Percentiles rank a stretch among this genome's conserved stretches.
phyloP scores from a whole-genome alignment of 2,797 vertebrate species.

The Hozukius guyotensis region DNA sequence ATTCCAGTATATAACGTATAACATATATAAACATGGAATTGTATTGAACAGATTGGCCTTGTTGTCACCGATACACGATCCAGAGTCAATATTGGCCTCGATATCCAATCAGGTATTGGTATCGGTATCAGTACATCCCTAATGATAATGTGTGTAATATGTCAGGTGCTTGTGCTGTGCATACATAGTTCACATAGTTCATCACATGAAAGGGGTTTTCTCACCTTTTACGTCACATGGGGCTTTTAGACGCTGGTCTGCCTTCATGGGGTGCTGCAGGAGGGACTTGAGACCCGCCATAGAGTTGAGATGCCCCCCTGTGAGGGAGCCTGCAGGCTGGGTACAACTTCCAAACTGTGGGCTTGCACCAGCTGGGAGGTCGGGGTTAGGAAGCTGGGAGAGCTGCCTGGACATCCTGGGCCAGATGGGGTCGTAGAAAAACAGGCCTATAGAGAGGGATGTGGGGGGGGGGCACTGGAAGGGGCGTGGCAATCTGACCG shows the following conservation, averaged over 20 bases:
- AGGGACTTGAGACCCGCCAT: slow-evolving; percentile 89
- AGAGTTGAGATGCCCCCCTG: slow-evolving; percentile 82
- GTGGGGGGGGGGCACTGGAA: slow-evolving; percentile 52
- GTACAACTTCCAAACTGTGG: slow-evolving; percentile 84
- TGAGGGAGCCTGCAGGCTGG: slow-evolving; percentile 78
- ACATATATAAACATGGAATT: too few relatives aligned
- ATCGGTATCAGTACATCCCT: too few relatives aligned
- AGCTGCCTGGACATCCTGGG: slow-evolving; percentile 86
- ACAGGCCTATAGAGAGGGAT: slow-evolving; percentile 37
- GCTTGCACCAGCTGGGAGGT: slow-evolving; percentile 85
- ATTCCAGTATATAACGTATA: too few relatives aligned
- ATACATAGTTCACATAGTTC: neutral
- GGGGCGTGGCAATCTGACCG: slow-evolving; percentile 52
- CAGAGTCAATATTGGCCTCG: too few relatives aligned
- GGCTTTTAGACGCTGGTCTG: slow-evolving; percentile 85
- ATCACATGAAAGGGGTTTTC: neutral
- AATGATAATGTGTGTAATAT: too few relatives aligned
- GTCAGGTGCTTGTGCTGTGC: slow-evolving; percentile 5
- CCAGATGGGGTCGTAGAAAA: slow-evolving; percentile 60
- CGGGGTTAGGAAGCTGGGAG: slow-evolving; percentile 83
- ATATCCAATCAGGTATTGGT: too few relatives aligned
- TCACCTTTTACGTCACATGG: slow-evolving; percentile 82
- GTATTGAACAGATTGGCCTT: too few relatives aligned
- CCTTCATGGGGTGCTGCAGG: slow-evolving; percentile 90
- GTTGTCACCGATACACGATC: too few relatives aligned